Percentiles rank a stretch among this genome's conserved stretches.
Conservation (phyloP, 1,140 invertebrate species). For the Brachionus paranguensis region DNA sequence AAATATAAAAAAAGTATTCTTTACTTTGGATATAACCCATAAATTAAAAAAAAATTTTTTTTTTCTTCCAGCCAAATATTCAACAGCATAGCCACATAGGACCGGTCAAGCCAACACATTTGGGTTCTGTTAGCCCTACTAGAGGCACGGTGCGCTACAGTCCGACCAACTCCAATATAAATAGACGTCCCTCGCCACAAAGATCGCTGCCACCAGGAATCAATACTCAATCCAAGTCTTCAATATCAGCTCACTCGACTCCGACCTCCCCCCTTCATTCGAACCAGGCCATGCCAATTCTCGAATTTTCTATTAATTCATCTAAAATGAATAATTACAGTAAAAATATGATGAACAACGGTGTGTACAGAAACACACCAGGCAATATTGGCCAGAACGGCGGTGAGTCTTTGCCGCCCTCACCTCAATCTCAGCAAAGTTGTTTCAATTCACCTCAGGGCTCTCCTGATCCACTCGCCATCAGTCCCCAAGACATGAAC, state of each 20-base stretch:
- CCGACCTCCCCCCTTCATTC: slow-evolving; percentile 4
- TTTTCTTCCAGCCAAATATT: neutral
- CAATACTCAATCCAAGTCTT: neutral
- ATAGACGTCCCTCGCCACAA: slow-evolving; percentile 13
- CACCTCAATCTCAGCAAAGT: slow-evolving; percentile 37
- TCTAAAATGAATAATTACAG: neutral
- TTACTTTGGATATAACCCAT: too few relatives aligned
- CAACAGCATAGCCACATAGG: slow-evolving; percentile 29
- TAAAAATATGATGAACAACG: neutral
- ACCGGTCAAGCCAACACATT: slow-evolving; percentile 14
- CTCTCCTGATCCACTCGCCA: slow-evolving; percentile 10
- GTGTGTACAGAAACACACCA: neutral
- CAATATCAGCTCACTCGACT: slow-evolving; percentile 1
- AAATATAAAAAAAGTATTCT: too few relatives aligned
- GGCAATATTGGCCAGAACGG: neutral
- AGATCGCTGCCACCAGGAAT: neutral
- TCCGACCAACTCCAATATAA: neutral
- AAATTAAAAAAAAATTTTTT: neutral
- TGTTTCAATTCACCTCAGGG: slow-evolving; percentile 37
- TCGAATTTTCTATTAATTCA: slow-evolving; percentile 6
- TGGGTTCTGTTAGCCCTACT: neutral
- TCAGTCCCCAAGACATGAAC: slow-evolving; percentile 31
- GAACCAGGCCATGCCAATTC: neutral
- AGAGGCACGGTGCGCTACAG: neutral
- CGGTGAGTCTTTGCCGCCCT: slow-evolving; percentile 13